A percentile compares a stretch with the other conserved stretches of the same genome.
Evolutionary conservation across 2,888 invertebrate genomes (phyloP).

Genomic region (Phymatocera aterrima): DNA sequence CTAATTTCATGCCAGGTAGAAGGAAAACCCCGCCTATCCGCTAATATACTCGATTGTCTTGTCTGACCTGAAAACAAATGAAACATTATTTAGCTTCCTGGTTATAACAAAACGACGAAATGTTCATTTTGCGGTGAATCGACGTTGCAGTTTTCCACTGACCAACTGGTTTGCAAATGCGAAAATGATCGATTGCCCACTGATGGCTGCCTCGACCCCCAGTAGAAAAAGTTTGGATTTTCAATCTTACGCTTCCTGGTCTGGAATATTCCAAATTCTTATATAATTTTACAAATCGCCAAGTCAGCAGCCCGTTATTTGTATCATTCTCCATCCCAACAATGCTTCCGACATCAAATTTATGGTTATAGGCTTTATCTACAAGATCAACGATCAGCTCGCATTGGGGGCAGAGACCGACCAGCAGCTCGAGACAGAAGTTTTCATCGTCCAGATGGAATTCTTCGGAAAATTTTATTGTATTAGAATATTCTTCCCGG

Average conservation of each 20-base stretch:
- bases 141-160: not conserved
- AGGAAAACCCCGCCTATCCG: not conserved
- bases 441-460: not conserved
- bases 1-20: not conserved
- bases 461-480: constrained; percentile 50
- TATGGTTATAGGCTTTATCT: not conserved
- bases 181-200: constrained; percentile 46
- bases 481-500: constrained; percentile 38
- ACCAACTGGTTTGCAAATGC: constrained; percentile 26
- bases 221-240: not conserved
- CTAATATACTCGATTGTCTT: constrained; percentile 44
- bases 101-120: not conserved
- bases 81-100: not conserved
- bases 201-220: not conserved
- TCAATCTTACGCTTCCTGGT: not conserved
- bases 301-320: constrained; percentile 50
- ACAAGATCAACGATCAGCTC: constrained; percentile 50
- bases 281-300: constrained; percentile 52
- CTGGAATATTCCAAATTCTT: not conserved
- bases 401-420: constrained; percentile 59
- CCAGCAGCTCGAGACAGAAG: constrained; percentile 57
- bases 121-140: not conserved
- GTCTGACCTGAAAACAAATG: not conserved
- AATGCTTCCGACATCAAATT: not conserved
- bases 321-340: not conserved